Evolutionary conservation across 2,888 invertebrate genomes (phyloP), one percentile per base, ranked within the genome.

Genomic region (Mythimna albipuncta): DNA sequence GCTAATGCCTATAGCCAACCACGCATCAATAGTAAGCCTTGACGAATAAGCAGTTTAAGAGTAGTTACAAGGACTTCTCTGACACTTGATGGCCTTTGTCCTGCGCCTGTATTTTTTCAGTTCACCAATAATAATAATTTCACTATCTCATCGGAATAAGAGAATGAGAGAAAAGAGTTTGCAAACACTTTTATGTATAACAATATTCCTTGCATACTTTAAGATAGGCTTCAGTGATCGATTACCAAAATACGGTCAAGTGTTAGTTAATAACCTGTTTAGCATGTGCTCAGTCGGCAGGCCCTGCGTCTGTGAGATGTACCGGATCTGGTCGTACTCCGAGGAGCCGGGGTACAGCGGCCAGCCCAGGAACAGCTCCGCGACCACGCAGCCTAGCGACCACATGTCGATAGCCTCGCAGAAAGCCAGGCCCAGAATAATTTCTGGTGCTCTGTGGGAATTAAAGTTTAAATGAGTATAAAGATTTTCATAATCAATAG

Each of bases 371-470:
- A 99, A 99, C 85, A 99, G 97, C 94, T 99, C 99, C 4, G 99
- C 99, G 63, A 99, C 99, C 81, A 99, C 99, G 96, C 99, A 99
- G 74, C 99, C 99, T 85, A 99, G 96, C 9, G 99, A 99, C 99
- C 99, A 99, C 99, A 99, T 99, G 96, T 99, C 99, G 89, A 99
- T 99, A 19, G 99, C 99, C 95, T 99, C 99, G 96, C 99, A 99
- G 96, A 99, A 99, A 79, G 99, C 99, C 88, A 99, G 97, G 35
- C 99, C 99, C 89, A 99, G 97, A 91, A 99, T 99, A 90, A 99
- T 99, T 96, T 99, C 99, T 3, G 99, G 99, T 52, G 99, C 99
- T 86, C 99, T 98, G 91, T 19, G 32, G 1, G 35, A 57, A 4
- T 0, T 19, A 26, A 41, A 19, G 1, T 32, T 16, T 9, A 54